Percentiles rank a stretch among this genome's conserved stretches.
Evolutionary conservation across 2,888 invertebrate species (phyloP).

Genomic region (Kuschelorhynchus macadamiae): DNA sequence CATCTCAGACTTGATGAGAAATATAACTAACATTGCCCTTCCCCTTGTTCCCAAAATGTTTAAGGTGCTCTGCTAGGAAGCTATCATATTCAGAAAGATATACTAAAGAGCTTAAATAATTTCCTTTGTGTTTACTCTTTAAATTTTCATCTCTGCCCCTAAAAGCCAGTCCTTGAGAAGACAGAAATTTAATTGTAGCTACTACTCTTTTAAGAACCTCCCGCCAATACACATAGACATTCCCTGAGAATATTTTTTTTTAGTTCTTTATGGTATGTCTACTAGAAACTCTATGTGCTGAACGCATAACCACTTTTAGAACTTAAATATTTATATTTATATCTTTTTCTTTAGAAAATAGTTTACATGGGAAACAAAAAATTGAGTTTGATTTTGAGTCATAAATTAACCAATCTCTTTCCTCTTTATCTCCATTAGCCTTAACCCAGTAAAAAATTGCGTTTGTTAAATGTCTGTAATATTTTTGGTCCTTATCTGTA

Average conservation of each 20-base stretch:
- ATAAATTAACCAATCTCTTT: conserved; percentile 10
- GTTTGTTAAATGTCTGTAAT: too few species aligned
- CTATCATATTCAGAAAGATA: background rate
- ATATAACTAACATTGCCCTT: too few species aligned
- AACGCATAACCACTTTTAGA: background rate
- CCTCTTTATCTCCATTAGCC: background rate
- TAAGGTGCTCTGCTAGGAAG: too few species aligned
- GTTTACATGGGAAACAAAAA: conserved; percentile 12
- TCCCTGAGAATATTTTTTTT: background rate
- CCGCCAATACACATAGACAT: conserved; percentile 4
- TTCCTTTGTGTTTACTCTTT: too few species aligned
- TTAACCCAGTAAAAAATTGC: background rate
- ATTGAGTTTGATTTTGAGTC: conserved; percentile 14
- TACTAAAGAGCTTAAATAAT: background rate
- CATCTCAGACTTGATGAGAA: too few species aligned
- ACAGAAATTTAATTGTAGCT: background rate
- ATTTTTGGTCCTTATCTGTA: too few species aligned
- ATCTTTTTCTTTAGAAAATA: conserved; percentile 5
- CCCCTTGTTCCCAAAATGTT: too few species aligned
- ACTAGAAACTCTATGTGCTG: too few species aligned
- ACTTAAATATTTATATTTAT: background rate
- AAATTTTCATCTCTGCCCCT: conserved; percentile 9
- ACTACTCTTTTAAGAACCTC: too few species aligned
- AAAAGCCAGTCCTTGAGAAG: conserved; percentile 1
- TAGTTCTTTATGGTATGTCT: background rate